Conservation (phyloP, 23 tunicate genomes). For the Halocynthia aurantium region DNA sequence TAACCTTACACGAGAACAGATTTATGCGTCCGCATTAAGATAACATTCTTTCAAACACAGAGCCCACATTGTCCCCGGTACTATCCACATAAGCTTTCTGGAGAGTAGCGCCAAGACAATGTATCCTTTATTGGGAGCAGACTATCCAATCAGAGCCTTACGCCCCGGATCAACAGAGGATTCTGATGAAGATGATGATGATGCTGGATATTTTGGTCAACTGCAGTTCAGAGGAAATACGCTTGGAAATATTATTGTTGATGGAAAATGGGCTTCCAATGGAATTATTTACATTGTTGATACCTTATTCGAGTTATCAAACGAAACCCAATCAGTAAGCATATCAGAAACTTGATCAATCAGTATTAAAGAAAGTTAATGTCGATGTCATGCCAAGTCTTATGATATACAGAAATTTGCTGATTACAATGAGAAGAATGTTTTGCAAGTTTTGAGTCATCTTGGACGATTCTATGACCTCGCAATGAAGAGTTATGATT, state of each 20-base stretch:
- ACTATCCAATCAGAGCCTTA: conserved; percentile 53
- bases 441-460: not conserved
- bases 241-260: conserved; percentile 29
- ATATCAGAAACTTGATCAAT: too few species aligned
- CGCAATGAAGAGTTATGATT: not conserved
- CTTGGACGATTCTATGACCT: not conserved
- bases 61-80: conserved; percentile 41
- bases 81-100: conserved; percentile 26
- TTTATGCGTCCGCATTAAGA: too few species aligned
- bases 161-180: conserved; percentile 20
- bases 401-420: too few species aligned
- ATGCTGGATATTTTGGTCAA: conserved; percentile 38
- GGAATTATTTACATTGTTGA: conserved; percentile 66
- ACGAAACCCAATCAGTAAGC: too few species aligned
- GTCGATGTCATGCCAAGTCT: too few species aligned
- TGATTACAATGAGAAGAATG: not conserved
- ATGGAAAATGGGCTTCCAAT: conserved; percentile 43
- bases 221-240: conserved; percentile 11
- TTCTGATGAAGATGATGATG: conserved; percentile 24
- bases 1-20: too few species aligned
- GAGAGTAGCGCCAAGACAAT: conserved; percentile 54
- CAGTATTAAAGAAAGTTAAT: too few species aligned
- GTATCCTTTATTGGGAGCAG: conserved; percentile 52
- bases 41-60: conserved; percentile 6
- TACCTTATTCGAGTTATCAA: not conserved